Evolutionary conservation across 2,797 vertebrate species (phyloP).

Genomic region (Hipposideros larvatus): DNA sequence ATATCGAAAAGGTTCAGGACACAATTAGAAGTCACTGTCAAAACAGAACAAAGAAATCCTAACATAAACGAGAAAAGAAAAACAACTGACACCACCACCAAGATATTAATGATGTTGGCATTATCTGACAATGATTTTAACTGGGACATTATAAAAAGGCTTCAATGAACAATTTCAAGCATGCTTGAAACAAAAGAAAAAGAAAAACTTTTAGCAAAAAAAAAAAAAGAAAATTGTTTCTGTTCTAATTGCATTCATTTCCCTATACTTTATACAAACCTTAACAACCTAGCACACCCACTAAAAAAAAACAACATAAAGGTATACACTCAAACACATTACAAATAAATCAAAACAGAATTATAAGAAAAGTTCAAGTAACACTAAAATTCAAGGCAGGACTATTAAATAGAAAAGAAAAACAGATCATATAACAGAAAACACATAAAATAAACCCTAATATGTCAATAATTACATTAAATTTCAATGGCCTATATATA

Average conservation of each 20-base stretch:
- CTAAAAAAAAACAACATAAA: too few relatives aligned
- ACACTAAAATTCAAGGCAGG: too few relatives aligned
- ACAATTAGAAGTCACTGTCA: not conserved
- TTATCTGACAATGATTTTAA: not conserved
- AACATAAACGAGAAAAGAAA: not conserved
- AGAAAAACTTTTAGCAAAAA: not conserved
- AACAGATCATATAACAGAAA: not conserved
- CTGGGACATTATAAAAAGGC: not conserved
- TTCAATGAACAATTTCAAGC: not conserved
- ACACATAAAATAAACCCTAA: not conserved
- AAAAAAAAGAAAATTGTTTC: not conserved
- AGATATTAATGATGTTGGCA: not conserved
- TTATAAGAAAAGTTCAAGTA: too few relatives aligned
- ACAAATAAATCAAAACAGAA: too few relatives aligned
- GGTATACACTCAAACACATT: too few relatives aligned
- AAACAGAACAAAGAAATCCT: not conserved
- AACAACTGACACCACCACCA: not conserved
- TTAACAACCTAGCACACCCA: too few relatives aligned
- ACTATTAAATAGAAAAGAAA: too few relatives aligned
- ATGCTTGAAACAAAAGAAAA: not conserved
- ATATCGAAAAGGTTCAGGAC: not conserved
- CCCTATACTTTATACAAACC: too few relatives aligned
- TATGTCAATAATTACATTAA: not conserved
- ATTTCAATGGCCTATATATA: not conserved
- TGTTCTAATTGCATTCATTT: too few relatives aligned